Base-by-base conservation (phyloP, 2,888 invertebrate genomes). In the Macrophya annulata region DNA sequence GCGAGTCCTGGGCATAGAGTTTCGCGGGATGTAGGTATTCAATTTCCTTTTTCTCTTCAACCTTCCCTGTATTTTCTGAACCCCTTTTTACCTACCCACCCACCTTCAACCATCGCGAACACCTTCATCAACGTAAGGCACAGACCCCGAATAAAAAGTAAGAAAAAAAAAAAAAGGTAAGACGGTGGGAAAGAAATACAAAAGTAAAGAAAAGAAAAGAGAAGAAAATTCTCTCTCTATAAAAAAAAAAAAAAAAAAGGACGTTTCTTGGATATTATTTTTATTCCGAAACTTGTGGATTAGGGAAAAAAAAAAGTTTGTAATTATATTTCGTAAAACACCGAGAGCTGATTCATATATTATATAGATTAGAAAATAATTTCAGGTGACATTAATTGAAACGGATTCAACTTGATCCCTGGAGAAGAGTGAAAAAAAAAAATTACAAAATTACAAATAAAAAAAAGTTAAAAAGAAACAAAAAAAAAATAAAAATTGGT, bases 11-110 rank as follows among this genome's bases (percentile, higher is more conserved):
- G 62, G 31, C 71, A 40, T 31, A 40, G 40, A 71, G 62, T 62
- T 62, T 21, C 45, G 17, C 76, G 76, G 51, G 21, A 40, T 81
- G 43, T 31, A 2, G 31, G 3, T 81, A 62, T 81, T 81, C 62
- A 62, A 81, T 81, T 81, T 79, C 62, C 81, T 43, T 81, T 43
- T 43, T 31, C 31, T 31, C 31, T 81, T 8, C 79, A 59, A 55
- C 40, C 79, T 59, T 65, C 68, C 71, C 12, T 65, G 55, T 59
- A 59, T 51, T 81, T 65, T 55, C 31, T 1, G 74, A 15, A 43
- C 68, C 71, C 71, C 76, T 79, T 71, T 85, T 84, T 79, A 55
- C 81, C 76, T 48, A 51, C n/a, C n/a, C 31, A 3, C 17, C 55
- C n/a, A 55, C 55, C 17, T 31, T 3, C 1, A 31, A n/a, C n/a